A percentile compares a stretch with the other conserved stretches of the same genome.
Conservation (phyloP, 2,113 vertebrate species). For the Halcyon malimbica region DNA sequence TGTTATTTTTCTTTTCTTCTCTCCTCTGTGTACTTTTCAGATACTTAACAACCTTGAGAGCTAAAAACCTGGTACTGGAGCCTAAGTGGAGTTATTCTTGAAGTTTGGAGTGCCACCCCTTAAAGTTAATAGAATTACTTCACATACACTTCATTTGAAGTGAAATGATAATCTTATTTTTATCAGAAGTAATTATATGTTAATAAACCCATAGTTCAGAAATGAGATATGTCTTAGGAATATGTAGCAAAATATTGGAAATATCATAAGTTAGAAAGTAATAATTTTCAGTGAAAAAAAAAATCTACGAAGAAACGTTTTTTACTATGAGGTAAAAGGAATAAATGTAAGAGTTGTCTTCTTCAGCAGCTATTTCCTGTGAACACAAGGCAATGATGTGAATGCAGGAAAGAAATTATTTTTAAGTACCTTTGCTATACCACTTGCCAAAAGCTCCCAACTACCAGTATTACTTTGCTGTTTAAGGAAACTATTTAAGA, state of each 20-base stretch:
- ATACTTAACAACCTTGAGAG: neutral
- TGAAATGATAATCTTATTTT: neutral
- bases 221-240: neutral
- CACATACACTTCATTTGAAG: neutral
- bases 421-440: neutral
- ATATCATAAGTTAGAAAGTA: neutral
- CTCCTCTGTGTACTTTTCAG: neutral
- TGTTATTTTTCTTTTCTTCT: neutral
- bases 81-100: neutral
- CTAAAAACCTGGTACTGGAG: neutral
- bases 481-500: neutral
- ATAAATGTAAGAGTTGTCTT: constrained; percentile 13
- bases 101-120: neutral
- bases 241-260: constrained; percentile 35
- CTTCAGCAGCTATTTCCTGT: constrained; percentile 5
- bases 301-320: neutral
- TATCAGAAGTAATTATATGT: neutral
- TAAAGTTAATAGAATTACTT: neutral
- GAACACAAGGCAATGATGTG: neutral
- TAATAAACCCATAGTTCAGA: neutral
- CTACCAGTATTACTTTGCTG: neutral
- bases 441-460: neutral
- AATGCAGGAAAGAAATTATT: neutral
- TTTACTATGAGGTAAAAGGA: neutral
- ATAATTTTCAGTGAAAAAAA: constrained; percentile 16